Conservation (phyloP, 2,888 invertebrate species). For the Agriopis aurantiaria region DNA sequence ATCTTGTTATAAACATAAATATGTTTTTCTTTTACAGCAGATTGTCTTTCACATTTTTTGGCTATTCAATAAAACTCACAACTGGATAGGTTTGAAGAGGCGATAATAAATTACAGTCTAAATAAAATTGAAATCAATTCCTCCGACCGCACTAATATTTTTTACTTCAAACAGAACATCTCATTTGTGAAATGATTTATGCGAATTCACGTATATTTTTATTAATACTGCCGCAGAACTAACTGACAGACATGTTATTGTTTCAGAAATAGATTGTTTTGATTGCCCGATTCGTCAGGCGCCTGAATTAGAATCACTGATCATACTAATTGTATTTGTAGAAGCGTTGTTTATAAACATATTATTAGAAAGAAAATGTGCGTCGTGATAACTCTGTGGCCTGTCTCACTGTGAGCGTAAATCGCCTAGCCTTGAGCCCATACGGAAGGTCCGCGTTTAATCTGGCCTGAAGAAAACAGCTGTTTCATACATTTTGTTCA, state of each 20-base stretch:
- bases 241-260: constrained; percentile 44
- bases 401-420: no score
- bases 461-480: no score
- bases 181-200: constrained; percentile 40
- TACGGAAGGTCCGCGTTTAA: no score
- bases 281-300: constrained; percentile 36
- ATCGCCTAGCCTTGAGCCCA: no score
- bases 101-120: not conserved
- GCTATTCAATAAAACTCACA: not conserved
- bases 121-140: constrained; percentile 6
- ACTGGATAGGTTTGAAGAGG: not conserved
- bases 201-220: constrained; percentile 35
- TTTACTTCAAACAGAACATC: constrained; percentile 26
- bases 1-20: no score
- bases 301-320: constrained; percentile 33
- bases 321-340: constrained; percentile 19
- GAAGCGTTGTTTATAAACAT: constrained; percentile 8
- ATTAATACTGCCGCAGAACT: constrained; percentile 40
- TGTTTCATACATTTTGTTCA: no score
- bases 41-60: not conserved
- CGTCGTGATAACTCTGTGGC: no score
- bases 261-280: constrained; percentile 50
- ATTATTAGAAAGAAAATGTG: not conserved
- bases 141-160: not conserved
- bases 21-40: no score